Evolutionary conservation across 2,888 invertebrate genomes (phyloP).

Genomic region (Thereva unica): DNA sequence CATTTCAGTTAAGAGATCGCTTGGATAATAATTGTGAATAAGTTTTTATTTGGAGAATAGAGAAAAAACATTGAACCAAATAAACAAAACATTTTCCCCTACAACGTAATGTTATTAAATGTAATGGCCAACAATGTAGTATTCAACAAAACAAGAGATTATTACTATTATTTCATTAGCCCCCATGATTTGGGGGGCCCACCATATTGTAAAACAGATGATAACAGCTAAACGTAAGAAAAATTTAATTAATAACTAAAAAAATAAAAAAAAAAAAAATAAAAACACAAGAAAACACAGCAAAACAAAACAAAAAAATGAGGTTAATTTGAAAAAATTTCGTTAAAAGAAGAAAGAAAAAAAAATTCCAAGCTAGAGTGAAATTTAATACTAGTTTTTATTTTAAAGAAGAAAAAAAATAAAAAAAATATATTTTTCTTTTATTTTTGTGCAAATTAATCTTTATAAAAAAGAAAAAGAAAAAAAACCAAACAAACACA

Average conservation of each 20-base stretch:
- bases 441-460: no score
- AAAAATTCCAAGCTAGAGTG: no score
- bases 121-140: constrained; percentile 59
- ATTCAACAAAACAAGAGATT: constrained; percentile 48
- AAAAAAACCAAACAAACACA: no score
- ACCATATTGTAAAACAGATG: constrained; percentile 46
- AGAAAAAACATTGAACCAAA: constrained; percentile 2
- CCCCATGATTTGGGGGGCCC: constrained; percentile 59
- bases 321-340: no score
- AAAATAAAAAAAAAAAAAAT: constrained; percentile 12
- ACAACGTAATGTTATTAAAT: constrained; percentile 55
- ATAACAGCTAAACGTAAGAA: constrained; percentile 4
- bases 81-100: not conserved
- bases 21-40: no score
- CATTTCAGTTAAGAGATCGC: no score
- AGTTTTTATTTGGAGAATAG: not conserved
- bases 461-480: no score
- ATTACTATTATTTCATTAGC: constrained; percentile 46
- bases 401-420: no score
- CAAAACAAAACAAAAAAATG: no score
- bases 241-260: not conserved
- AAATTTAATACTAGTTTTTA: no score
- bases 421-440: no score
- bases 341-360: no score
- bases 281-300: not conserved